Evolutionary conservation across 2,888 invertebrate species (phyloP), one percentile per base, ranked within the genome.

Genomic region (Phyllotreta cruciferae): DNA sequence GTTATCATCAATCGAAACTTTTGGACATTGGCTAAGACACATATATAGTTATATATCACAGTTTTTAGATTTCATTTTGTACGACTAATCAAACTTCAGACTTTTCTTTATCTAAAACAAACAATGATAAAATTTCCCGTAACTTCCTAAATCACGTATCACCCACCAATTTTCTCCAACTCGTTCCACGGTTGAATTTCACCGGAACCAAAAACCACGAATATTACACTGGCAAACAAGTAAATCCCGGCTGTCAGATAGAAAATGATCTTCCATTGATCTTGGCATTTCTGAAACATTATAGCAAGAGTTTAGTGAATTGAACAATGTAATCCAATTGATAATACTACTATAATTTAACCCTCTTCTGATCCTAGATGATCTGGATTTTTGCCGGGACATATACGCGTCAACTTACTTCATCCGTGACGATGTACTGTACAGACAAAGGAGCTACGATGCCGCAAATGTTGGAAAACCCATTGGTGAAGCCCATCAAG

Each of bases 401-500:
- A n/a, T n/a, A n/a, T n/a, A n/a, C n/a, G n/a, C n/a, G n/a, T n/a
- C n/a, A 24, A 8, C 52, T 80, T 80, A 91, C 93, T 82, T 88
- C 85, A 76, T 92, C 86, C 5, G 82, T 82, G 1, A 92, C 87
- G 24, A 94, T 85, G 9, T 87, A 79, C 6, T 90, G 88, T 0
- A 91, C 91, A 24, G 89, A 83, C 0, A 91, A 80, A 0, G 94
- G 93, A 0, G 92, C 93, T 70, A 93, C 82, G 65, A 94, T 89
- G 60, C 92, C 91, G 80, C 90, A 89, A n/a, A 92, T 82, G 73
- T 91, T 92, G 0, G 91, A 89, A 10, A 86, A 82, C 6, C 90
- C 89, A 77, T 94, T 94, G 1, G 92, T 92, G 71, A 94, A 88
- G 6, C 93, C 93, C 91, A 94, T 92, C 69, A 94, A 80, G 0